A percentile compares a stretch with the other conserved stretches of the same genome.
Evolutionary conservation across 2,888 invertebrate genomes (phyloP).

Genomic region (Macaria notata): DNA sequence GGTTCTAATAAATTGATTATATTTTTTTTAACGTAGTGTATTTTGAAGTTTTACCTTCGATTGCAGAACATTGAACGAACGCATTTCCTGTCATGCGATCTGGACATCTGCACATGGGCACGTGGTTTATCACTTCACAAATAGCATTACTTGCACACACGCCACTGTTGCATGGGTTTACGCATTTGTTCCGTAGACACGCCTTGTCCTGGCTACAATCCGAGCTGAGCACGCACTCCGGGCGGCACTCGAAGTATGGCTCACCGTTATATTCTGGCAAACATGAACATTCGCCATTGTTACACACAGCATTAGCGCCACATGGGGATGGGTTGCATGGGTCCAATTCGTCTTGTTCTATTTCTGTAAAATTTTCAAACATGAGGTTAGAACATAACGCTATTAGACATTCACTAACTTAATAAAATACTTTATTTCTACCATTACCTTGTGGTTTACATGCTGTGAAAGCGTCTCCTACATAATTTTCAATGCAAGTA

Average conservation of each 20-base stretch:
- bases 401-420: no score
- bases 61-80: conserved; percentile 82
- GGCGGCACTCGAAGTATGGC: conserved; percentile 86
- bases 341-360: conserved; percentile 60
- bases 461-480: conserved; percentile 88
- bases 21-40: neutral
- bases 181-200: conserved; percentile 86
- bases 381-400: no score
- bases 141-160: conserved; percentile 87
- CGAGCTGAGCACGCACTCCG: conserved; percentile 86
- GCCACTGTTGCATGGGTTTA: conserved; percentile 85
- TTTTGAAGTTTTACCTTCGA: conserved; percentile 53
- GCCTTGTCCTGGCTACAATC: conserved; percentile 85
- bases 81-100: conserved; percentile 86
- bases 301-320: conserved; percentile 83
- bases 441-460: conserved; percentile 79
- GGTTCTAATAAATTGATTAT: neutral
- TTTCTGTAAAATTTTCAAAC: conserved; percentile 44
- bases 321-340: conserved; percentile 86
- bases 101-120: conserved; percentile 88
- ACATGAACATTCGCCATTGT: conserved; percentile 83
- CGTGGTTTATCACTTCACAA: conserved; percentile 87
- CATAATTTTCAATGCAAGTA: conserved; percentile 85
- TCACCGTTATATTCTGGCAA: conserved; percentile 84
- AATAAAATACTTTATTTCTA: no score